Evolutionary conservation across 2,888 invertebrate species (phyloP), one percentile per base, ranked within the genome.

Genomic region (Zonitis immaculata): DNA sequence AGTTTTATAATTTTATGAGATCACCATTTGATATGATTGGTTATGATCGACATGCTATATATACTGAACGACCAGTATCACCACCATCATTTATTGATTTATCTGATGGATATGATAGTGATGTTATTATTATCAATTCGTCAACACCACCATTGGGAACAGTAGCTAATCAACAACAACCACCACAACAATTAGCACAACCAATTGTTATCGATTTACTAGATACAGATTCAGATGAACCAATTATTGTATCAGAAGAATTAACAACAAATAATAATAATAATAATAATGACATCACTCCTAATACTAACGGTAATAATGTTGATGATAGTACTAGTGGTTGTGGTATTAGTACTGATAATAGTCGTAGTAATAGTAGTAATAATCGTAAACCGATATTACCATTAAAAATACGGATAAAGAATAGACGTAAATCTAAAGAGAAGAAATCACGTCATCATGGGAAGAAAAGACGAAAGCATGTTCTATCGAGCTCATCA

Each of bases 1-100:
- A 96, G 71, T 82, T 96, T 56, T 84, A 87, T 65, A 86, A 85
- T 72, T 96, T 89, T 76, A 92, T 95, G 27, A 82, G 88, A 25
- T 92, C 93, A 9, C 91, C 91, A 0, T 91, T 86, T 72, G 92
- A 92, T 70, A 84, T 95, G 83, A 79, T 85, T 49, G 90, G 88
- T n/a, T 90, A 89, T 67, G 90, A 90, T 71, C 79, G 86, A 18
- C 79, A 83, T 62, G 84, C 87, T 18, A 82, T 82, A 58, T 89
- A 89, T 71, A 80, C 82, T 0, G 80, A 69, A 42, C 54, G 68
- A 50, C 65, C 60, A 6, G 59, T 61, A 16, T 16, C 58, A 35
- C 43, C 54, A 22, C 26, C 49, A 44, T 48, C 39, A 44, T 45
- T 51, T 43, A 44, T 68, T 51, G 59, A 66, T 44, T 62, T 70